Percentiles rank a stretch among this genome's conserved stretches.
phyloP scores from a whole-genome alignment of 2,888 invertebrate genomes.

The Microctonus hyperodae region DNA sequence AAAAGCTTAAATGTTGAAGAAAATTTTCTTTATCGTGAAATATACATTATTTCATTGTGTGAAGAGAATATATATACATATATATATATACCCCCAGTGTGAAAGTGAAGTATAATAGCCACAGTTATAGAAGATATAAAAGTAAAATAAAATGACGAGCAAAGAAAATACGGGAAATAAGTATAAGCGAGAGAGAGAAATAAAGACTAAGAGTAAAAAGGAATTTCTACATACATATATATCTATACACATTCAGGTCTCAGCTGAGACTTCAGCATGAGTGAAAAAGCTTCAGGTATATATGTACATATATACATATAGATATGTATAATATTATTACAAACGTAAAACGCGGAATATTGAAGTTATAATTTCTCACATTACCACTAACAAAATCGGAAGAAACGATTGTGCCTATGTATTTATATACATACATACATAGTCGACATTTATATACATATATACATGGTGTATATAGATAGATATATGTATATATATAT shows the following conservation, averaged over 20 bases:
- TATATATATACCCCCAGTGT: not conserved
- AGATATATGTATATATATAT: too few species aligned
- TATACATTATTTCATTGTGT: not conserved
- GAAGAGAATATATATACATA: not conserved
- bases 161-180: not conserved
- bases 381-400: slow-evolving; percentile 37
- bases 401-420: slow-evolving; percentile 33
- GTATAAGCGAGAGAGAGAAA: not conserved
- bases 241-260: too few species aligned
- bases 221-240: not conserved
- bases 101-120: not conserved
- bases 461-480: too few species aligned
- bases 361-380: slow-evolving; percentile 42
- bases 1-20: not conserved
- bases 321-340: not conserved
- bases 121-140: not conserved
- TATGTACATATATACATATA: not conserved
- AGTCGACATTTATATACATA: not conserved
- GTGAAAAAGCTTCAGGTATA: too few species aligned
- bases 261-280: too few species aligned
- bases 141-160: not conserved
- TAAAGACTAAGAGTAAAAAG: not conserved
- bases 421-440: slow-evolving; percentile 3
- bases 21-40: not conserved
- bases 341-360: slow-evolving; percentile 30